phyloP scores from a whole-genome alignment of 2,797 vertebrate species.

The Myiotriccus ornatus region DNA sequence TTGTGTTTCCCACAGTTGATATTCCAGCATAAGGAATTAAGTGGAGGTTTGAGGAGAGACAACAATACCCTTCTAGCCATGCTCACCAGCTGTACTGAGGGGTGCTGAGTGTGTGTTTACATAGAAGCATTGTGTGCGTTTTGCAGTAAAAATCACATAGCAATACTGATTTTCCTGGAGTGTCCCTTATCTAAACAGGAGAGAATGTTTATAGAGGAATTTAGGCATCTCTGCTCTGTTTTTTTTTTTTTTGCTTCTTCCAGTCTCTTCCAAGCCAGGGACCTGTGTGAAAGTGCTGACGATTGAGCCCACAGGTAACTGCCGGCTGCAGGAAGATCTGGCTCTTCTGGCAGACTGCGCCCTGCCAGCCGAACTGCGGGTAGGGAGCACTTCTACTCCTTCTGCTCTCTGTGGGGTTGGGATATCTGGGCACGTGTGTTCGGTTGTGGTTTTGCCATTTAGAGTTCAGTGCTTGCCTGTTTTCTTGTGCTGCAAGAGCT shows the following conservation, averaged over 20 bases:
- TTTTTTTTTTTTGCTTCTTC: constrained; percentile 38
- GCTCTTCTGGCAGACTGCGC: constrained; percentile 91
- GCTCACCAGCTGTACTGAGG: neutral
- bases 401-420: neutral
- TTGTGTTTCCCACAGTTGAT: neutral
- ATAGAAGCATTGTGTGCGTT: neutral
- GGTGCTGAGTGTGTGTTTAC: neutral
- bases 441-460: neutral
- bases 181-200: neutral
- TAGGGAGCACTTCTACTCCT: constrained; percentile 64
- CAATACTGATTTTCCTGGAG: neutral
- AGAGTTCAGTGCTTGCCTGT: neutral
- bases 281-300: constrained; percentile 95
- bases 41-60: neutral
- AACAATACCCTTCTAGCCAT: neutral
- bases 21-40: neutral
- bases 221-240: constrained; percentile 38
- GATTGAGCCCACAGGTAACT: constrained; percentile 84
- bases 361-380: constrained; percentile 86
- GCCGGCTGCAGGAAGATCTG: constrained; percentile 89
- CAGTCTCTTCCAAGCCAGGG: constrained; percentile 94
- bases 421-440: neutral
- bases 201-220: constrained; percentile 1
- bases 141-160: neutral
- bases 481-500: neutral